Evolutionary conservation across 2,888 invertebrate species (phyloP), one percentile per base, ranked within the genome.

Genomic region (Empis livida): DNA sequence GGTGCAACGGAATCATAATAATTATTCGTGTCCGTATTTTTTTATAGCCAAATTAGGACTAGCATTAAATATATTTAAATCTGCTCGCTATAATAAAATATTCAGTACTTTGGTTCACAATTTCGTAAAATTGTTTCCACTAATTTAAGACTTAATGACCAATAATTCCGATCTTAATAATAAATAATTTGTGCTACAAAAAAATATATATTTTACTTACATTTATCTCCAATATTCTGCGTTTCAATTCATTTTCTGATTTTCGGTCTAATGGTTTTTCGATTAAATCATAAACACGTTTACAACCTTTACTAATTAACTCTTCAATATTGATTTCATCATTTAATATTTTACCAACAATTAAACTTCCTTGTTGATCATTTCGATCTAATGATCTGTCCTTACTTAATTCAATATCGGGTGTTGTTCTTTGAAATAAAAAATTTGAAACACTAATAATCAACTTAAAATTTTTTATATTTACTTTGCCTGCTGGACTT

Each of bases 401-500:
- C 37, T 47, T 47, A 27, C 32, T 27, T 17, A 49, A 46, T 37
- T 42, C 35, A 20, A 37, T 11, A n/a, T 35, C 50, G 11, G 53
- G 49, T 37, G 44, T 46, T 32, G 48, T 52, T 8, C 30, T n/a
- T 2, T 6, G 23, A 41, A 48, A 41, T 20, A 42, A 46, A n/a
- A 47, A 31, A 10, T 35, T n/a, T 8, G 5, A 39, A 35, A 11
- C 14, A 15, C 15, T 15, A 9, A 14, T 14, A 9, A n/a, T 3
- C 3, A 37, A 37, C n/a, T n/a, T n/a, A n/a, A 3, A 14, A 14
- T 14, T 37, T 37, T 37, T 9, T 14, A 4, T n/a, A 11, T 14
- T 54, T 54, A 68, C 67, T 60, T 68, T 35, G 70, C 61, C 51
- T 67, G 62, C 45, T 69, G 66, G 10, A 69, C 65, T 51, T 68